phyloP scores from a whole-genome alignment of 2,113 vertebrate genomes.

The Tautogolabrus adspersus region DNA sequence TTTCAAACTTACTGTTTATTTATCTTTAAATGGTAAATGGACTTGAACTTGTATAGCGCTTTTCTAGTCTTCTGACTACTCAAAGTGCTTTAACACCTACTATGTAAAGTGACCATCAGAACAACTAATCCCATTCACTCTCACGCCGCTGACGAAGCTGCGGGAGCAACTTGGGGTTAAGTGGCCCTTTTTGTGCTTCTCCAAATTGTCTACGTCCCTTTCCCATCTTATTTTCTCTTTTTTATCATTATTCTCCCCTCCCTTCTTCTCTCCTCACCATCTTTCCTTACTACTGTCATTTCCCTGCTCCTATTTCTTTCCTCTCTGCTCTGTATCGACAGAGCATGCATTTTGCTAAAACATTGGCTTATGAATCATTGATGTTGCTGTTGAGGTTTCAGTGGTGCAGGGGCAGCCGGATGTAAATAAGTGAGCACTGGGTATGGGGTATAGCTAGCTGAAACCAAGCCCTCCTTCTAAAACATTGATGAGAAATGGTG shows the following conservation, averaged over 20 bases:
- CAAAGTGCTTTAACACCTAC: too few species aligned
- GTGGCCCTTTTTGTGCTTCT: too few species aligned
- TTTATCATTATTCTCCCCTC: neutral
- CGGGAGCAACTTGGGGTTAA: too few species aligned
- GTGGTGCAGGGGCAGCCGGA: slow-evolving; percentile 77
- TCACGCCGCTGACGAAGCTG: too few species aligned
- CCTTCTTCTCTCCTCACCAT: slow-evolving; percentile 16
- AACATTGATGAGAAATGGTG: slow-evolving; percentile 80
- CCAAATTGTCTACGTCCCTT: neutral
- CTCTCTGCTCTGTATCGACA: slow-evolving; percentile 68
- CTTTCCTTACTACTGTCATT: slow-evolving; percentile 10
- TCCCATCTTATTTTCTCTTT: neutral
- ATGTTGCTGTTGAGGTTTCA: slow-evolving; percentile 82
- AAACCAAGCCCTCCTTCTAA: slow-evolving; percentile 76
- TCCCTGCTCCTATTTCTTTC: slow-evolving; percentile 30
- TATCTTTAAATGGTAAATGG: too few species aligned
- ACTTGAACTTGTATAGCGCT: too few species aligned
- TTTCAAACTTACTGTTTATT: too few species aligned
- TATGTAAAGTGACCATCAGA: too few species aligned
- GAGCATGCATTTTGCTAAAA: slow-evolving; percentile 81
- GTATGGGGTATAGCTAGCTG: slow-evolving; percentile 72
- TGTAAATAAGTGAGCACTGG: slow-evolving; percentile 83
- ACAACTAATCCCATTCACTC: too few species aligned
- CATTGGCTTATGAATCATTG: slow-evolving; percentile 82
- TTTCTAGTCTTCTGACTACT: too few species aligned